Evolutionary conservation across 2,888 invertebrate species (phyloP), one percentile per base, ranked within the genome.

Genomic region (Cryptophagus acutangulus): DNA sequence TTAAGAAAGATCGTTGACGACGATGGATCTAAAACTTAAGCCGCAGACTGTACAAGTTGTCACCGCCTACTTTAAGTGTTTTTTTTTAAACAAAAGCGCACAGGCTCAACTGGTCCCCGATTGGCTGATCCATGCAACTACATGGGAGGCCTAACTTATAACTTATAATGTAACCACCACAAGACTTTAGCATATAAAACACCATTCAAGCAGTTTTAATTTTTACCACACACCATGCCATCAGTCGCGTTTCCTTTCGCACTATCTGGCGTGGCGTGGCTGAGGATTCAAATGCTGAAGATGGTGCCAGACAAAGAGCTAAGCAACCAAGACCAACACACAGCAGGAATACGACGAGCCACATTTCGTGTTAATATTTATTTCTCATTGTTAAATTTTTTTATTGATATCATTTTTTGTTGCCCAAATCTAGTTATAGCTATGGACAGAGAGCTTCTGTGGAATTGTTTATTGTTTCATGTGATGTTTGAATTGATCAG

Each of bases 31-130:
- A n/a, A n/a, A n/a, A n/a, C n/a, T 26, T 26, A 12, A n/a, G 12
- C 12, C 41, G 41, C 41, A 45, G 46, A 46, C 40, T 48, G 49
- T 51, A 55, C 52, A 49, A 47, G 52, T 54, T 56, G 60, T 58
- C 58, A 49, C 60, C 62, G 60, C 60, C 62, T 59, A 59, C 60
- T 59, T 56, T 52, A 51, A 52, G 48, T 49, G 52, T 55, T 58
- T 61, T n/a, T n/a, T 57, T 52, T 52, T 51, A 59, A 61, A 59
- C 57, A 62, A 62, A 58, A 58, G 55, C 49, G 36, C 45, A 44
- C 50, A 43, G 48, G 51, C 51, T 54, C 47, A 46, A 48, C 50
- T 41, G 49, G 43, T n/a, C 38, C 45, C 55, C 50, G 56, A 61
- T 61, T 61, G 60, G 62, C 47, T 52, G 57, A 39, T 46, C 44